phyloP scores from a whole-genome alignment of 2,888 invertebrate species.

The Cotesia congregata region DNA sequence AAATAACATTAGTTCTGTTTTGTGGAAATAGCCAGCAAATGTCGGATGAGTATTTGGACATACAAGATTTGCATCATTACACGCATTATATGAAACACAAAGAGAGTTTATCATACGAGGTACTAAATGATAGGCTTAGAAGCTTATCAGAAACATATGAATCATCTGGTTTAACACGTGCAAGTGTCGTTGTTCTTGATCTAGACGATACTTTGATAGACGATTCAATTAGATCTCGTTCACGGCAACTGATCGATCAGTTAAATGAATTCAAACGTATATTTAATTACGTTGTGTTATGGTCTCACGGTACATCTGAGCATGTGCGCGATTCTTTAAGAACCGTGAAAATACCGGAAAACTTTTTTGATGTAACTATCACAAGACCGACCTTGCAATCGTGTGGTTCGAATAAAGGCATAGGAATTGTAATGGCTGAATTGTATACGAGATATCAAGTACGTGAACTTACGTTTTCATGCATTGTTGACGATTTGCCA shows the following conservation, averaged over 20 bases:
- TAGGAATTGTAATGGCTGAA: not conserved
- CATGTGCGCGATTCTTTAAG: not conserved
- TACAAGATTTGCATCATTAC: not conserved
- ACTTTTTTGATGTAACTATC: not conserved
- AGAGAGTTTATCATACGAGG: not conserved
- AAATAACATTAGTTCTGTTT: not conserved
- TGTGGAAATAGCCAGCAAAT: constrained; percentile 3
- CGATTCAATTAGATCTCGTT: not conserved
- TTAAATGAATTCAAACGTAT: not conserved
- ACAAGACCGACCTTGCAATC: not conserved
- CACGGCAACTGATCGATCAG: not conserved
- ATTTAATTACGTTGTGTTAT: constrained; percentile 11
- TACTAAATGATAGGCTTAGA: not conserved
- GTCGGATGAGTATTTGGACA: not conserved
- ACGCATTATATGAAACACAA: not conserved
- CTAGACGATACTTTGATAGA: constrained; percentile 5
- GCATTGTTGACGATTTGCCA: not conserved
- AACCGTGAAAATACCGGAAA: not conserved
- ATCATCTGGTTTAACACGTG: not conserved
- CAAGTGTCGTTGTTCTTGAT: not conserved
- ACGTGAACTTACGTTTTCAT: constrained; percentile 8
- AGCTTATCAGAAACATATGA: not conserved
- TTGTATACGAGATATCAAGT: not conserved
- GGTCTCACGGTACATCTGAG: constrained; percentile 2
- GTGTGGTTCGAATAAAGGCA: constrained; percentile 8